Percentiles rank a stretch among this genome's conserved stretches.
Conservation (phyloP, 2,888 invertebrate species). For the Cheilosia urbana region DNA sequence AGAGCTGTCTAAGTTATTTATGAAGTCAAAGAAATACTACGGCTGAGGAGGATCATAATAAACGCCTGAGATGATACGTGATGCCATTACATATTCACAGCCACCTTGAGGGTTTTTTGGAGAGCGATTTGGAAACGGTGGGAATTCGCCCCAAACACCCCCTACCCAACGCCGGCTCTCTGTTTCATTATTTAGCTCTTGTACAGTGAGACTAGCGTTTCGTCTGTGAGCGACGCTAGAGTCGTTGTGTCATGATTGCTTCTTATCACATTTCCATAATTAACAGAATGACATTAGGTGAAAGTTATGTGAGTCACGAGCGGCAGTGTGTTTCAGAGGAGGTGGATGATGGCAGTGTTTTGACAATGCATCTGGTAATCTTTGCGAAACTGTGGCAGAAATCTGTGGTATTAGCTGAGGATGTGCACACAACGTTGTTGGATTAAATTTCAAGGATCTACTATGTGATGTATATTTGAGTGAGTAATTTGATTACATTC, state of each 20-base stretch:
- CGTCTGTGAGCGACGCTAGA: conserved; percentile 45
- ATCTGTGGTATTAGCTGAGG: conserved; percentile 12
- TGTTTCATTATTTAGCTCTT: conserved; percentile 54
- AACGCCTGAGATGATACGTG: conserved; percentile 71
- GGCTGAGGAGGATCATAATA: conserved; percentile 62
- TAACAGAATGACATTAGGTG: conserved; percentile 68
- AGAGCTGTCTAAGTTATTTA: conserved; percentile 59
- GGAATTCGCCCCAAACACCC: conserved; percentile 30
- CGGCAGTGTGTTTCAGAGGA: background rate
- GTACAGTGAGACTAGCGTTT: conserved; percentile 38
- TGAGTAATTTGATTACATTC: conserved; percentile 21
- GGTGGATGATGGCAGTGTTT: background rate
- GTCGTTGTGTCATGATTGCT: conserved; percentile 71
- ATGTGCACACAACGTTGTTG: background rate
- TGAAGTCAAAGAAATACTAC: conserved; percentile 63
- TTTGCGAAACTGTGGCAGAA: conserved; percentile 3
- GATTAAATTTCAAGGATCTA: conserved; percentile 22
- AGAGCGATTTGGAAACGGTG: conserved; percentile 31
- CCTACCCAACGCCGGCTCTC: conserved; percentile 10
- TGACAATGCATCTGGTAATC: conserved; percentile 27
- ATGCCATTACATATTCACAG: conserved; percentile 70
- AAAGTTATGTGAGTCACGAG: conserved; percentile 69
- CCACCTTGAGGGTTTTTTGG: conserved; percentile 60
- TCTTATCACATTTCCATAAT: conserved; percentile 75
- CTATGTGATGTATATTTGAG: conserved; percentile 23